A percentile compares a stretch with the other conserved stretches of the same genome.
These are phyloP conservation scores for Herpailurus yagouaroundi DNA, from an alignment of 2,113 vertebrate genomes.

Conservation along the genomic window DNA sequence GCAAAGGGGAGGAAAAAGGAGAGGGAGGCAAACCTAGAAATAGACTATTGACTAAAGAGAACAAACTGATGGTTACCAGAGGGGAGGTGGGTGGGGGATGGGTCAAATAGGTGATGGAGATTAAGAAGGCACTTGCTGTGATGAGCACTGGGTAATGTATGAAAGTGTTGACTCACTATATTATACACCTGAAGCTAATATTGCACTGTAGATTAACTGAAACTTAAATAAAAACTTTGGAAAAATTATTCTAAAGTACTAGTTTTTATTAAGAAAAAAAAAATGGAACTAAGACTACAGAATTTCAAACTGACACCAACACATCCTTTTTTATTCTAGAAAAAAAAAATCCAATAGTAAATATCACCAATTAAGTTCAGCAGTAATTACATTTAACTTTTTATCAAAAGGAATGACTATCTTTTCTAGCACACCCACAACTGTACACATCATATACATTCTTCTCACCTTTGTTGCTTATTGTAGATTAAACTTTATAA, in stretches of 20 bases:
- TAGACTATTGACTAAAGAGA: neutral
- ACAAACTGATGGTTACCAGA: neutral
- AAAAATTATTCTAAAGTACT: neutral
- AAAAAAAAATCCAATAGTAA: neutral
- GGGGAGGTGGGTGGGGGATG: neutral
- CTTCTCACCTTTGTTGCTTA: neutral
- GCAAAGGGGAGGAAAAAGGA: neutral
- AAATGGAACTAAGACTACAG: neutral
- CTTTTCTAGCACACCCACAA: neutral
- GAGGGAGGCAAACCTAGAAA: neutral
- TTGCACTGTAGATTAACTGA: neutral
- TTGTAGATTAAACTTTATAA: neutral
- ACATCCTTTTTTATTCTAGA: neutral
- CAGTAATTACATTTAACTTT: neutral
- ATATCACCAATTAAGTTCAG: neutral
- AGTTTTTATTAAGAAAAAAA: constrained; percentile 13
- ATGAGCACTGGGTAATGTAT: neutral
- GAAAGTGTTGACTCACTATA: neutral
- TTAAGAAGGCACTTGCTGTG: neutral
- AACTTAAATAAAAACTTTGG: neutral
- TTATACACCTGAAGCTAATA: neutral
- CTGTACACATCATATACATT: neutral
- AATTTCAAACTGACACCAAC: neutral
- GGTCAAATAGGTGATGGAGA: neutral
- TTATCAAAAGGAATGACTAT: neutral